These are phyloP conservation scores for Peromyscus melanophrys DNA, from an alignment of 2,797 vertebrate genomes.

Conservation along the genomic window DNA sequence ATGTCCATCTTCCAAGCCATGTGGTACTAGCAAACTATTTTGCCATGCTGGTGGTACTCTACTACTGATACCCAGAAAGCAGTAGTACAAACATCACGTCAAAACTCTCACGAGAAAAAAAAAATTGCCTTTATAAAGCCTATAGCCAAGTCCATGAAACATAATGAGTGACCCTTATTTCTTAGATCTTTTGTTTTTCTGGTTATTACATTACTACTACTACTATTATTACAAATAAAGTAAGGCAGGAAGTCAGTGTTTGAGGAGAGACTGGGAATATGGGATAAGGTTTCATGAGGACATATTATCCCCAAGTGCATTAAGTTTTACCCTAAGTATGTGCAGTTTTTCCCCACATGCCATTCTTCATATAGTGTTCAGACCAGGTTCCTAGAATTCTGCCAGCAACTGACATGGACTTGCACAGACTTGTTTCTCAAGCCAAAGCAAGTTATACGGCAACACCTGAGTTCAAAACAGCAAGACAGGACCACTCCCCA, in stretches of 20 bases:
- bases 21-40: neutral
- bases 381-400: neutral
- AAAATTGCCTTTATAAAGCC: neutral
- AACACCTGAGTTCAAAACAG: neutral
- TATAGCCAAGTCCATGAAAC: neutral
- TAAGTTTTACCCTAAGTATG: neutral
- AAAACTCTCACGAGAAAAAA: neutral
- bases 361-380: too few relatives aligned
- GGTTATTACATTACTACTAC: neutral
- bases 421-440: neutral
- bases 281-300: neutral
- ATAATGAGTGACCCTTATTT: neutral
- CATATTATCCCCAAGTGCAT: neutral
- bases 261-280: neutral
- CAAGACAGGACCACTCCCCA: neutral
- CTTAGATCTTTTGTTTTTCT: neutral
- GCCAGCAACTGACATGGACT: neutral
- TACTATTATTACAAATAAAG: neutral
- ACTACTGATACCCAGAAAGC: neutral
- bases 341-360: neutral
- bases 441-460: neutral
- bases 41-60: neutral
- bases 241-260: neutral
- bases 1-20: neutral
- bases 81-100: neutral